Evolutionary conservation across 2,113 vertebrate genomes (phyloP).

Genomic region (Cyanistes caeruleus): DNA sequence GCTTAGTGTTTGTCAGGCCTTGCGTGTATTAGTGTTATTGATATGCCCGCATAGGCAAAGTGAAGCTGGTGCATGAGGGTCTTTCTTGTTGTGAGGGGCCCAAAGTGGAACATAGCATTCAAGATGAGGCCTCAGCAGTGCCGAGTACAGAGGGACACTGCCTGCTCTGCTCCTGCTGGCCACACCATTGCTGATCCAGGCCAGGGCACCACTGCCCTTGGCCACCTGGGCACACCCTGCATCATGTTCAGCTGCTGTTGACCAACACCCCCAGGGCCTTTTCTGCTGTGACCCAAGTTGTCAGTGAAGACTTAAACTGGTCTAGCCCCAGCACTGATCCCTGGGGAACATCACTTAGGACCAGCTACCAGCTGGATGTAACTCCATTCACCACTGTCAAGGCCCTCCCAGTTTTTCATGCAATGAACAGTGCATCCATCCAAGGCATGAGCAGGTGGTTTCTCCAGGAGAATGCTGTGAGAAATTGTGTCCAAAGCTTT

Average conservation of each 20-base stretch:
- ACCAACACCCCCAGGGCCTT: not conserved
- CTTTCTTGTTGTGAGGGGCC: rapidly evolving
- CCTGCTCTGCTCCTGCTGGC: not conserved
- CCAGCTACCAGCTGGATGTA: not conserved
- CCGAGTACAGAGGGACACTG: rapidly evolving
- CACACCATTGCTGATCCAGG: rapidly evolving
- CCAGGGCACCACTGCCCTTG: not conserved
- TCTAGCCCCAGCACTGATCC: too few relatives aligned
- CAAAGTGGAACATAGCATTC: rapidly evolving
- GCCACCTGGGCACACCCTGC: rapidly evolving
- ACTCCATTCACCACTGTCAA: not conserved
- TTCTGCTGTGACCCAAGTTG: rapidly evolving
- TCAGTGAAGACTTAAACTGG: not conserved
- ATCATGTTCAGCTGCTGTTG: rapidly evolving
- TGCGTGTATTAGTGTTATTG: rapidly evolving
- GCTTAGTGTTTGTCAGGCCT: too few relatives aligned
- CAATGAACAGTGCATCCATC: rapidly evolving
- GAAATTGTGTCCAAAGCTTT: not conserved
- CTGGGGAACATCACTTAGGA: not conserved
- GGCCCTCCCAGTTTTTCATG: not conserved
- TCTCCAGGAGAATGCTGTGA: not conserved
- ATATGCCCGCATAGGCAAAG: rapidly evolving
- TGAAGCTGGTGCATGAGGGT: rapidly evolving
- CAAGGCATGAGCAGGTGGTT: not conserved
- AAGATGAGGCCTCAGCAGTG: rapidly evolving